Evolutionary conservation across 2,888 invertebrate species (phyloP).

Genomic region (Ischnura elegans): DNA sequence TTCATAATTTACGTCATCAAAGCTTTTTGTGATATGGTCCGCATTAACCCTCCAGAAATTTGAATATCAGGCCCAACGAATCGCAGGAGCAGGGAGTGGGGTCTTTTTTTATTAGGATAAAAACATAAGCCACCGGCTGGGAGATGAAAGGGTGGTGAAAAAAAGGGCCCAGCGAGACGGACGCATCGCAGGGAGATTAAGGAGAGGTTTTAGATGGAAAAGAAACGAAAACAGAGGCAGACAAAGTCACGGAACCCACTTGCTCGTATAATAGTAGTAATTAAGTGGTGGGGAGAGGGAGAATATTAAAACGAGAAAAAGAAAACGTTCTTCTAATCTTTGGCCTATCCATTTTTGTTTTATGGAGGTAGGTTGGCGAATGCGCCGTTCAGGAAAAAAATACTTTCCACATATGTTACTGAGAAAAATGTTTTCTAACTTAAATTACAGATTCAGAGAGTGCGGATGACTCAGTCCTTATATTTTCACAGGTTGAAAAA

Average conservation of each 20-base stretch:
- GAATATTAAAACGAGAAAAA: neutral
- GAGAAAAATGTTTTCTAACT: too few relatives aligned
- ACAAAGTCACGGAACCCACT: conserved; percentile 44
- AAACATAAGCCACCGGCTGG: conserved; percentile 39
- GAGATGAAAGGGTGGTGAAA: conserved; percentile 48
- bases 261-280: neutral
- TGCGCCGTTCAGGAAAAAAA: too few relatives aligned
- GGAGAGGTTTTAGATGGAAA: conserved; percentile 1
- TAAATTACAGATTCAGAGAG: too few relatives aligned
- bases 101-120: neutral
- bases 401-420: too few relatives aligned
- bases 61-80: conserved; percentile 40
- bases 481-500: too few relatives aligned
- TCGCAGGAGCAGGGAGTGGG: conserved; percentile 30
- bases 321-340: conserved; percentile 59
- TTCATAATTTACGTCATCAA: neutral
- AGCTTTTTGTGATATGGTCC: conserved; percentile 14
- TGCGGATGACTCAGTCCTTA: too few relatives aligned
- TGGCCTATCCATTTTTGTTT: conserved; percentile 34
- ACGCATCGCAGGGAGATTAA: conserved; percentile 28
- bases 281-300: too few relatives aligned
- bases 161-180: neutral
- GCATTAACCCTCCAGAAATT: neutral
- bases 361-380: too few relatives aligned
- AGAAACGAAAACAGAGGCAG: neutral